Percentiles rank a stretch among this genome's conserved stretches.
phyloP scores from a whole-genome alignment of 2,113 vertebrate species.

The Syngnathoides biaculeatus region DNA sequence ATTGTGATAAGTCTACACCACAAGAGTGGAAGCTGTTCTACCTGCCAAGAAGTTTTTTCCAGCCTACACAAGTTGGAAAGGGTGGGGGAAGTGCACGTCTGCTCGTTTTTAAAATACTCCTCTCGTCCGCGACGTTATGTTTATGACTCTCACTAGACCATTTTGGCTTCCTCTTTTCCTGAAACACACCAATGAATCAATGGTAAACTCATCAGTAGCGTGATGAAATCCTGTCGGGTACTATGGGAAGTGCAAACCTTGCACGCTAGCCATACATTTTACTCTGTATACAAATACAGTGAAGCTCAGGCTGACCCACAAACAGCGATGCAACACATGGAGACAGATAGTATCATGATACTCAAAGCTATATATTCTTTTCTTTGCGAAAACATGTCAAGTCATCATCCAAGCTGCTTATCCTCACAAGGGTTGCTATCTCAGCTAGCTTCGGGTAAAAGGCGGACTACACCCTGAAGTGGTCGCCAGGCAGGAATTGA shows the following conservation, averaged over 20 bases:
- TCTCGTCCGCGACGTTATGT: not conserved
- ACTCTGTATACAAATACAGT: not conserved
- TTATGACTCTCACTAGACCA: not conserved
- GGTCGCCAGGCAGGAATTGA: too few species aligned
- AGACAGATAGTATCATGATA: too few species aligned
- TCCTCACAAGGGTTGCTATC: too few species aligned
- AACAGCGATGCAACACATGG: too few species aligned
- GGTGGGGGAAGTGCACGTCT: not conserved
- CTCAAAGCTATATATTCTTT: too few species aligned
- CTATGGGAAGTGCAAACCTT: not conserved
- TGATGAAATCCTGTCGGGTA: conserved; percentile 18
- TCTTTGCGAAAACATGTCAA: too few species aligned
- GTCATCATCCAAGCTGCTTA: too few species aligned
- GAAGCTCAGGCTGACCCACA: not conserved
- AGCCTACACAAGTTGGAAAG: not conserved
- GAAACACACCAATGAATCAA: conserved; percentile 13
- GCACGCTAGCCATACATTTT: not conserved
- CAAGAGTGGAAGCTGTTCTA: not conserved
- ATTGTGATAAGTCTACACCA: not conserved
- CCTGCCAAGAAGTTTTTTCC: not conserved
- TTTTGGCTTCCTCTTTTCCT: not conserved
- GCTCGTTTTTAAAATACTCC: conserved; percentile 12
- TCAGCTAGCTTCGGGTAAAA: too few species aligned
- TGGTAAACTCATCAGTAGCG: conserved; percentile 14
- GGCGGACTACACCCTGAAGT: too few species aligned